These are phyloP conservation scores for Brachypalpus laphriformis DNA, from an alignment of 2,888 invertebrate species.

Conservation along the genomic window DNA sequence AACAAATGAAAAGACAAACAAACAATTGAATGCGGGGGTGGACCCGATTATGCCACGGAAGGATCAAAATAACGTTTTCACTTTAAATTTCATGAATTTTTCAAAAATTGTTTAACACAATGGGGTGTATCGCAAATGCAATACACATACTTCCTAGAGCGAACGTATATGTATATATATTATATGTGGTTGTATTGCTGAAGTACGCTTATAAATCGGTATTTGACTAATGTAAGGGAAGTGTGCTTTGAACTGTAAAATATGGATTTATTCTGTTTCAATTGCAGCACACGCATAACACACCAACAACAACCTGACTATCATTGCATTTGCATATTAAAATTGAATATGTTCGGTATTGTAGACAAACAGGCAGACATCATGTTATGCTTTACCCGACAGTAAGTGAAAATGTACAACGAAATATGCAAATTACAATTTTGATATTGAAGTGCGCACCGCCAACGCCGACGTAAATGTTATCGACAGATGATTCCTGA, in stretches of 20 bases:
- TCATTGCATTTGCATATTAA: conserved; percentile 15
- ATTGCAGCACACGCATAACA: background rate
- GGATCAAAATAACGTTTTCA: background rate
- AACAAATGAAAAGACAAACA: conserved; percentile 1
- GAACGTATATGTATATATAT: no score
- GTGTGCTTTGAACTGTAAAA: conserved; percentile 2
- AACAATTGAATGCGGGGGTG: background rate
- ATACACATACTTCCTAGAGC: background rate
- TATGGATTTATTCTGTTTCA: background rate
- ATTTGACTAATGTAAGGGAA: background rate
- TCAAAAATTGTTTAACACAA: background rate
- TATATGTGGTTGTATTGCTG: no score
- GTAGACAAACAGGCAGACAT: background rate
- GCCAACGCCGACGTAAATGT: conserved; percentile 1
- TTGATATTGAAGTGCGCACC: background rate
- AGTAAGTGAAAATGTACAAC: background rate
- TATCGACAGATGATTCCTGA: conserved; percentile 25
- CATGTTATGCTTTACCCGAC: background rate
- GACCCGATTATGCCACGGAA: background rate
- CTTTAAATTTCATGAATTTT: conserved; percentile 10
- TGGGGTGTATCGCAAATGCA: background rate
- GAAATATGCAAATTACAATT: conserved; percentile 5
- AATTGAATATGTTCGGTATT: conserved; percentile 6
- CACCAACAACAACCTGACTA: background rate
- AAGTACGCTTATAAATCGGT: background rate